These are phyloP conservation scores for Poecilia gillii DNA, from an alignment of 2,797 vertebrate species.

Conservation along the genomic window DNA sequence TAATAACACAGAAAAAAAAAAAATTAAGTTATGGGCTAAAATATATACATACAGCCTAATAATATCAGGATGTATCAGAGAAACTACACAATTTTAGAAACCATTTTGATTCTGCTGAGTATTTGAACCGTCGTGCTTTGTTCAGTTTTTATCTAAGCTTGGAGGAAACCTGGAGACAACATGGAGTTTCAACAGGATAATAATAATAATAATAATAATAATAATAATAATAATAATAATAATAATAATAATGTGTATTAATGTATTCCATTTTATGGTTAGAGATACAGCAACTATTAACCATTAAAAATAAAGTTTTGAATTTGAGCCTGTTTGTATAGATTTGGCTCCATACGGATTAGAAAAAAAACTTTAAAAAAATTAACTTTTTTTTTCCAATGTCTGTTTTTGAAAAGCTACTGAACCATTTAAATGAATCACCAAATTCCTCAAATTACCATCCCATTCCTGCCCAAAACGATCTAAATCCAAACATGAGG, in stretches of 20 bases:
- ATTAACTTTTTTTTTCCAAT: not conserved
- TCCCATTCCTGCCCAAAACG: conserved; percentile 2
- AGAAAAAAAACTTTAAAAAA: not conserved
- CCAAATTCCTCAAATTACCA: not conserved
- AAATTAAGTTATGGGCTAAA: not conserved
- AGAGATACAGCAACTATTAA: not conserved
- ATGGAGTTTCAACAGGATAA: not conserved
- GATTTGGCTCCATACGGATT: not conserved
- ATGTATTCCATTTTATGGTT: too few relatives aligned
- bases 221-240: too few relatives aligned
- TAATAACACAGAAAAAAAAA: not conserved
- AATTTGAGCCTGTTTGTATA: not conserved
- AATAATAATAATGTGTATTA: too few relatives aligned
- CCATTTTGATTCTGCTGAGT: not conserved
- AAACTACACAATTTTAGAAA: not conserved
- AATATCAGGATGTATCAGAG: not conserved
- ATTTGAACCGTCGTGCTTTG: not conserved
- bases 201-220: too few relatives aligned
- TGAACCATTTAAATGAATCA: not conserved
- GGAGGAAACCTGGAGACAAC: not conserved
- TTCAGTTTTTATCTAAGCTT: not conserved
- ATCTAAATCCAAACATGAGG: not conserved
- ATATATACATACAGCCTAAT: not conserved
- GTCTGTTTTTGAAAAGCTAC: not conserved
- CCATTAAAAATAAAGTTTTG: not conserved